Evolutionary conservation across 2,113 vertebrate species (phyloP), one percentile per base, ranked within the genome.

Genomic region (Coracopsis vasa): DNA sequence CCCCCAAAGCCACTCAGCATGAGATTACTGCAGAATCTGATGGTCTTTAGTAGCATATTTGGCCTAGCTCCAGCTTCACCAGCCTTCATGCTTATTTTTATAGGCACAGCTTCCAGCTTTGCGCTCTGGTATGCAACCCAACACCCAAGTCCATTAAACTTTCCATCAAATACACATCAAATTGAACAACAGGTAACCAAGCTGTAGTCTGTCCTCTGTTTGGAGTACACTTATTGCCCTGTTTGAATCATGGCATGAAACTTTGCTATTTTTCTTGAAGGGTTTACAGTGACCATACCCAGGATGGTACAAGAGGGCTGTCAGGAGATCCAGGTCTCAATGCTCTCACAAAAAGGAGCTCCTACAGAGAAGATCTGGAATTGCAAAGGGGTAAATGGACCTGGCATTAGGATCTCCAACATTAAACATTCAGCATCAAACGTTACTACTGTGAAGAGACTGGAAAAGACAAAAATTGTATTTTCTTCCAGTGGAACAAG

Each of bases 11-110:
- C 92, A 86, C 87, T 95, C 87, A 81, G 72, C 74, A 51, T 16
- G 70, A 74, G 80, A 94, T 88, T 88, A 80, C 86, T 86, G 80
- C 80, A 85, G 85, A 94, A 90, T 91, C 58, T 80, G 92, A 85
- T 69, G 81, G 83, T 61, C 83, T 91, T 95, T 70, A 93, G 80
- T 5, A 87, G 62, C 83, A 48, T 41, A 80, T 37, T 39, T 94
- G 96, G 92, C 86, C 31, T 41, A 87, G 62, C 42, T 94, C 94
- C 91, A 96, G 77, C 75, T 78, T 47, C 64, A 83, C 92, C 80
- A 90, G 91, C 58, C 77, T 83, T 90, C 69, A 82, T 47, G 73
- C 71, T 92, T 96, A 48, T 96, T 97, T 97, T 95, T 95, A 94
- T 16, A 97, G 95, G 87, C 91, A 89, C 62, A 79, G 95, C 88